Conservation (phyloP, 2,888 invertebrate species). For the Pherbina coryleti region DNA sequence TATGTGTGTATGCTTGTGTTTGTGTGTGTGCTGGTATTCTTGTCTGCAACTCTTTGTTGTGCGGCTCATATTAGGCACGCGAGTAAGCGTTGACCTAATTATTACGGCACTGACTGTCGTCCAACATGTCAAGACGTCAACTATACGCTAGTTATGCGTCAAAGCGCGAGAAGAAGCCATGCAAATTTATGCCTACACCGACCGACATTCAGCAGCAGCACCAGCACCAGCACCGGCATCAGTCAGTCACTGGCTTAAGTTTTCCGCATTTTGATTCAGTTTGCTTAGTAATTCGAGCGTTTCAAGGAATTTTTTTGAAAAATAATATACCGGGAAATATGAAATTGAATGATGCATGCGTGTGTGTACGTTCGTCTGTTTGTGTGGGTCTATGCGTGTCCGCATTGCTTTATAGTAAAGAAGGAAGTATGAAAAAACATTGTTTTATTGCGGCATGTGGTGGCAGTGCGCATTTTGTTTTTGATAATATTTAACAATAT, state of each 20-base stretch:
- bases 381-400: background rate
- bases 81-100: background rate
- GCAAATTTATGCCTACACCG: constrained; percentile 35
- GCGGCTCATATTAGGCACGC: background rate
- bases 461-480: no score
- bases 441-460: no score
- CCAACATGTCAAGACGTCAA: background rate
- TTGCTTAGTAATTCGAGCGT: constrained; percentile 51
- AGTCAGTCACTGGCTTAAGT: constrained; percentile 49
- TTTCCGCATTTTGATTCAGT: constrained; percentile 59
- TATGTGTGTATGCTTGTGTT: no score
- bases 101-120: background rate
- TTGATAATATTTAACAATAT: no score
- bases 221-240: constrained; percentile 29
- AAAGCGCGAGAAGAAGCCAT: background rate
- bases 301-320: constrained; percentile 27
- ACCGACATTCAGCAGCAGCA: background rate
- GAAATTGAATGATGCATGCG: background rate
- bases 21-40: no score
- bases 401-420: no score
- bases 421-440: no score
- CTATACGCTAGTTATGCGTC: no score
- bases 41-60: background rate
- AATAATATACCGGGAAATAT: background rate
- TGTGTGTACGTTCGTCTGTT: background rate